phyloP scores from a whole-genome alignment of 2,113 vertebrate genomes.

The Colaptes auratus region DNA sequence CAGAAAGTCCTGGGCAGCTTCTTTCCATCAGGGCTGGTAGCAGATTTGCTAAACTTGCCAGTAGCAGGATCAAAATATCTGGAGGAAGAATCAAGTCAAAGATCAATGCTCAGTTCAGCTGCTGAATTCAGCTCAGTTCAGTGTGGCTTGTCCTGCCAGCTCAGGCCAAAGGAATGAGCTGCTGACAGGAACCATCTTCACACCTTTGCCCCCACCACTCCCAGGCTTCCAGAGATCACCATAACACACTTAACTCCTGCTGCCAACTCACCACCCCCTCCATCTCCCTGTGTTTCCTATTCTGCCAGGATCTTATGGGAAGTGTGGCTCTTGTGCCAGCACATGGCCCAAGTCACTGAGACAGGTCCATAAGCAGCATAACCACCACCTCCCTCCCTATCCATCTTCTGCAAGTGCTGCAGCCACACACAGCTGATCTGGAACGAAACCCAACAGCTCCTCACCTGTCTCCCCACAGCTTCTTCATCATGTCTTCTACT shows the following conservation, averaged over 20 bases:
- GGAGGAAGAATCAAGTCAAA: neutral
- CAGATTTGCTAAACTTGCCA: slow-evolving; percentile 88
- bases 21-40: slow-evolving; percentile 81
- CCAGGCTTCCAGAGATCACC: neutral
- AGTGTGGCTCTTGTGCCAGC: neutral
- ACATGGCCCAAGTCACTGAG: rapidly evolving
- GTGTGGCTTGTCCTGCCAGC: rapidly evolving
- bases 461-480: slow-evolving; percentile 94
- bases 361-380: rapidly evolving
- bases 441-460: neutral
- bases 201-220: neutral
- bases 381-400: neutral
- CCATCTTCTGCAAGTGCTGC: rapidly evolving
- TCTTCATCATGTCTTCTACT: slow-evolving; percentile 99
- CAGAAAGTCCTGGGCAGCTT: slow-evolving; percentile 88
- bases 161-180: neutral
- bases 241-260: rapidly evolving
- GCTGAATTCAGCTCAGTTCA: neutral
- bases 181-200: neutral
- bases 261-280: neutral
- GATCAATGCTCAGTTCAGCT: rapidly evolving
- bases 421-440: rapidly evolving
- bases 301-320: neutral
- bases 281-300: too few relatives aligned
- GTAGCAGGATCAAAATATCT: slow-evolving; percentile 88